Base-by-base conservation (phyloP, 1,140 invertebrate species). In the Drosophila ogumai region DNA sequence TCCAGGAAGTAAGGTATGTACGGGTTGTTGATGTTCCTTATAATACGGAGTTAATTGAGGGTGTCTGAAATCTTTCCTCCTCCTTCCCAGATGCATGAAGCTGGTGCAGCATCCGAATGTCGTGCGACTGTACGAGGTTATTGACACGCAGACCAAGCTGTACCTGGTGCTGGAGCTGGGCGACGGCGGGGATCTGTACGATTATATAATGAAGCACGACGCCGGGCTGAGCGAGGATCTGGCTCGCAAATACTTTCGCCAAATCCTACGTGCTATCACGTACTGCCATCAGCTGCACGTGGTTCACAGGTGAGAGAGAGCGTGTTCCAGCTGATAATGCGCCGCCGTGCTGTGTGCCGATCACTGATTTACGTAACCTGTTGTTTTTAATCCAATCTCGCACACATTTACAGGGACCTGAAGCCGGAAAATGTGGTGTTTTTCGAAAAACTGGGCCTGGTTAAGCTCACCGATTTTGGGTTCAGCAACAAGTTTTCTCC, bases 361-460 rank as follows among this genome's bases (percentile, higher is more conserved):
- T 72, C 67, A 72, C 41, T 71, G 15, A 44, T 82, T 81, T 75
- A 90, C 85, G 69, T 88, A 87, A 87, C 60, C 12, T 44, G 65
- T 67, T 54, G 6, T 40, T 66, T 66, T 63, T 22, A 31, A 31
- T 69, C 19, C 49, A 41, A 43, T 40, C 25, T 22, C 40, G 32
- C 47, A 97, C 98, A 19, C 98, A 22, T 97, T 31, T n/a, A 98
- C 93, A 95, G 99, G 68, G 99, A 99, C 93, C 94, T 99, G 63
- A 99, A 99, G 93, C 99, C 99, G 17, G 99, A 99, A 93, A 99
- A 99, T 94, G 98, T 99, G 49, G 98, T 99, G 4, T 99, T 99
- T 93, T 99, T 99, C 93, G 97, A 99, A 93, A 99, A 98, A 93
- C 94, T 98, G 66, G 98, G 98, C 50, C 95, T 98, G 91, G 99